phyloP scores from a whole-genome alignment of 2,888 invertebrate species.

The Coenonympha glycerion region DNA sequence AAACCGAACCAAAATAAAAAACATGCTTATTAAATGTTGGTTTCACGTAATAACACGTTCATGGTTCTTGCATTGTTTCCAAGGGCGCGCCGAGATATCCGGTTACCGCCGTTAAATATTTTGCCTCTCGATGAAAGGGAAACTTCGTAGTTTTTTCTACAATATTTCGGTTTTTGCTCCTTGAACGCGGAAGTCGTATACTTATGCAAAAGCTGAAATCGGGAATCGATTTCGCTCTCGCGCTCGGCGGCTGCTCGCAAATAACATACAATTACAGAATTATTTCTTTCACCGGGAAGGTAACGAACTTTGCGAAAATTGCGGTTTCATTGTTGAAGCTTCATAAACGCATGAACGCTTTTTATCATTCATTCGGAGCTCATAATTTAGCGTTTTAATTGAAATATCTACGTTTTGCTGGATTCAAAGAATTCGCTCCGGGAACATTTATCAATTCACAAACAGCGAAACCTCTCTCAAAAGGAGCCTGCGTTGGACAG shows the following conservation, averaged over 20 bases:
- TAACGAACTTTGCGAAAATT: constrained; percentile 50
- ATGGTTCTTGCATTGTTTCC: constrained; percentile 73
- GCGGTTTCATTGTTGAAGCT: constrained; percentile 45
- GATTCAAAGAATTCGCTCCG: constrained; percentile 68
- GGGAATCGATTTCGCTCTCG: constrained; percentile 68
- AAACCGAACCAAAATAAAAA: constrained; percentile 66
- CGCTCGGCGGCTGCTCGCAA: constrained; percentile 43
- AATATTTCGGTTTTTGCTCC: constrained; percentile 68
- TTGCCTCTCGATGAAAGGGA: constrained; percentile 73
- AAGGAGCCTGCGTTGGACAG: constrained; percentile 74
- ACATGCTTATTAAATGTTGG: constrained; percentile 75
- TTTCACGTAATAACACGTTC: constrained; percentile 75
- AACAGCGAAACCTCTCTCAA: constrained; percentile 75
- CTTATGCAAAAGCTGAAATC: constrained; percentile 71
- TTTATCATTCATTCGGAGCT: constrained; percentile 45
- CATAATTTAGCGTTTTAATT: constrained; percentile 54
- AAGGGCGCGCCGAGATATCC: constrained; percentile 67
- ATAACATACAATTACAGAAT: constrained; percentile 67
- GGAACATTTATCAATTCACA: constrained; percentile 76
- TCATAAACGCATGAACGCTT: constrained; percentile 44
- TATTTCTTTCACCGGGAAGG: constrained; percentile 41
- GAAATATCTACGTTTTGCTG: constrained; percentile 45
- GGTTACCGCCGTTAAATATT: constrained; percentile 76
- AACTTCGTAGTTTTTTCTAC: constrained; percentile 66
- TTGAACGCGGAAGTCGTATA: constrained; percentile 67